Evolutionary conservation across 2,113 vertebrate species (phyloP), one percentile per base, ranked within the genome.

Genomic region (Crotalus horridus): DNA sequence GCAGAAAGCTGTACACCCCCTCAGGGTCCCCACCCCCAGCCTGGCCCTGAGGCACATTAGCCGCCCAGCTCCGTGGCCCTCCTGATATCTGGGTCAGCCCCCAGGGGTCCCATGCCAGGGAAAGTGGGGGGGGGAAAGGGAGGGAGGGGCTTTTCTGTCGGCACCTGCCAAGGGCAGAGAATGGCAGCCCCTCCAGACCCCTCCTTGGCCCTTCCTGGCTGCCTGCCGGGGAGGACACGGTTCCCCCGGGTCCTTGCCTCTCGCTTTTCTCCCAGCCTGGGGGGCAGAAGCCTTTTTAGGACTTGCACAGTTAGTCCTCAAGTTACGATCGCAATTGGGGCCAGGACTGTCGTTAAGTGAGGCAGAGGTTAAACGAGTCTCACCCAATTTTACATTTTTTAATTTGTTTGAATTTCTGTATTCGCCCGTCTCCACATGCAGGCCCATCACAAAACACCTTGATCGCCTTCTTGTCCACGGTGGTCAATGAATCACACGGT

Each of bases 401-500:
- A 10, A 61, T 61, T 61, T 26, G 10, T 26, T 61, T 61, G 23
- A 61, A 8, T 26, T 10, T 61, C 24, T 9, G 2, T 26, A 24
- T 61, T 24, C 3, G 1, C 24, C 59, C 23, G 1, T 24, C 58
- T 61, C 59, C 11, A 9, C 9, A 26, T 64, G 59, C 11, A 10
- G 29, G 59, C 59, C 9, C 24, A 24, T 29, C 59, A 61, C 59
- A 61, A 61, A 26, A 10, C 24, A 26, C 24, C 24, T 51, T 51
- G 48, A 51, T 0, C 0, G 48, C 48, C 48, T 61, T 4, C 59
- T 26, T 0, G 3, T 64, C 12, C 2, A 7, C 0, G 26, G 59
- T 4, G 10, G 10, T 64, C 29, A 29, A 64, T 29, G 59, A 29
- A 10, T 64, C 59, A 4, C 10, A 29, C 1, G 10, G 59, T 61